Conservation (phyloP, 1,140 invertebrate genomes). For the Drosophila cardini region DNA sequence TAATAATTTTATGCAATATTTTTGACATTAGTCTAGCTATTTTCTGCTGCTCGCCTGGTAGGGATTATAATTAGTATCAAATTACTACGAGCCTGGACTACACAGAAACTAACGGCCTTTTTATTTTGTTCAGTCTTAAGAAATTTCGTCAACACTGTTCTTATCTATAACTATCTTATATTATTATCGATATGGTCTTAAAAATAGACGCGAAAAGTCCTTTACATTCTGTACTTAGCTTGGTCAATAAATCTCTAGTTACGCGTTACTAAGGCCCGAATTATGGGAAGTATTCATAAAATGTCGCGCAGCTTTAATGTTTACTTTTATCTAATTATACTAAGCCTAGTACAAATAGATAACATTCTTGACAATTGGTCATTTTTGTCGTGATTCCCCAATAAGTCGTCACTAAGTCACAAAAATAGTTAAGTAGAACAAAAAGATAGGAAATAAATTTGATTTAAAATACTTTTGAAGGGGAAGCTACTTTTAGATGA, state of each 20-base stretch:
- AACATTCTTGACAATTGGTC: conserved; percentile 23
- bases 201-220: conserved; percentile 15
- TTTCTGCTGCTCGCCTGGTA: no score
- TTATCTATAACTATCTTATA: conserved; percentile 5
- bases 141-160: no score
- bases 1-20: no score
- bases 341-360: conserved; percentile 12
- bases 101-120: no score
- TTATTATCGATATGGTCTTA: background rate
- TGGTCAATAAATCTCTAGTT: conserved; percentile 7
- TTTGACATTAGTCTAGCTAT: no score
- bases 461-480: background rate
- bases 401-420: conserved; percentile 1
- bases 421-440: background rate
- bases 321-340: background rate
- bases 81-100: no score
- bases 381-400: conserved; percentile 10
- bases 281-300: background rate
- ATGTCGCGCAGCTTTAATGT: conserved; percentile 6
- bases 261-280: background rate
- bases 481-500: no score
- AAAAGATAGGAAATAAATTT: background rate
- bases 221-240: background rate
- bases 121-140: no score
- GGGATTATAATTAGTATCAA: no score